Conservation (phyloP, 2,797 vertebrate species). For the Cirrhinus molitorella region DNA sequence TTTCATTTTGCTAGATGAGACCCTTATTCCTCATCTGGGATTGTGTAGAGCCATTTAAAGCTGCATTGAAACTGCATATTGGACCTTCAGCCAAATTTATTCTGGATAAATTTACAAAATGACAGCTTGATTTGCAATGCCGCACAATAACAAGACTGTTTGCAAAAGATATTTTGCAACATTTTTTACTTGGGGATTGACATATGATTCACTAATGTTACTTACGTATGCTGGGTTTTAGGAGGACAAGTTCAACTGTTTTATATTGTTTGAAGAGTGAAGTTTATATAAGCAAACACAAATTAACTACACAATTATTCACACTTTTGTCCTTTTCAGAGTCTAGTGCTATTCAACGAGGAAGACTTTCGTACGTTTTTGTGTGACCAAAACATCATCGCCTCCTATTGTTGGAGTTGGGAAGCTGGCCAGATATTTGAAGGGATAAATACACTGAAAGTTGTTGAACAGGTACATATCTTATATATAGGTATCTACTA, state of each 20-base stretch:
- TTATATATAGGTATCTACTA: neutral
- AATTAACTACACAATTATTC: neutral
- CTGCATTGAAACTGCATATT: too few relatives aligned
- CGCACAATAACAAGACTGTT: neutral
- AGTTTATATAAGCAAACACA: neutral
- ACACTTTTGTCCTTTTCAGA: slow-evolving; percentile 63
- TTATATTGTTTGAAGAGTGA: neutral
- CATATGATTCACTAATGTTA: neutral
- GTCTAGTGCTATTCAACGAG: slow-evolving; percentile 68
- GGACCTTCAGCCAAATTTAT: too few relatives aligned
- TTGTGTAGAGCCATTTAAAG: too few relatives aligned
- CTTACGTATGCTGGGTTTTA: neutral
- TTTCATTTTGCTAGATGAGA: too few relatives aligned
- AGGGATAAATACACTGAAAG: slow-evolving; percentile 67
- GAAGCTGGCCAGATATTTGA: slow-evolving; percentile 65
- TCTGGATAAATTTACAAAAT: neutral
- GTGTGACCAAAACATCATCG: slow-evolving; percentile 65
- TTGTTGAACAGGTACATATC: slow-evolving; percentile 74
- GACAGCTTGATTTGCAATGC: neutral
- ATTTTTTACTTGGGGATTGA: neutral
- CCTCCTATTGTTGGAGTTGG: slow-evolving; percentile 59
- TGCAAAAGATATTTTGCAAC: neutral
- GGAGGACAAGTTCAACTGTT: neutral
- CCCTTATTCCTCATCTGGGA: too few relatives aligned
- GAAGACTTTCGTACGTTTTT: slow-evolving; percentile 60